Percentiles rank a stretch among this genome's conserved stretches.
Evolutionary conservation across 2,888 invertebrate genomes (phyloP).

Genomic region (Brachypalpus laphriformis): DNA sequence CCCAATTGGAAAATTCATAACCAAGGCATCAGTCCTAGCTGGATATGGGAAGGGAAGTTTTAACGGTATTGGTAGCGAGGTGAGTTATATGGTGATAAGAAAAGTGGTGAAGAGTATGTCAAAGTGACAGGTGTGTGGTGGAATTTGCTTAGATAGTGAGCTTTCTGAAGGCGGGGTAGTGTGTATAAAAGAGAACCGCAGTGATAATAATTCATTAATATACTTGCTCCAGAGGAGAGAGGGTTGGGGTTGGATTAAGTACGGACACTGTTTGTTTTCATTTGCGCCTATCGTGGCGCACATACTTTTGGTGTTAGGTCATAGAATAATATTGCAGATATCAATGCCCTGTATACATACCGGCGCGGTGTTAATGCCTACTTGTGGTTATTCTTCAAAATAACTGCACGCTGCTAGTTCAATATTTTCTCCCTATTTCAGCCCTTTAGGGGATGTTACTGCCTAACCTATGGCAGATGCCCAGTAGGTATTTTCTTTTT

Average conservation of each 20-base stretch:
- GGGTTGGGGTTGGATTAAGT: neutral
- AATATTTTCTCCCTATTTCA: too few species aligned
- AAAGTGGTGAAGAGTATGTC: constrained; percentile 30
- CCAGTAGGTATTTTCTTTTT: too few species aligned
- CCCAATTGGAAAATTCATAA: constrained; percentile 51
- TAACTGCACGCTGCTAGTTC: too few species aligned
- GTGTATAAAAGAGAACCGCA: neutral
- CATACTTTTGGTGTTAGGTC: constrained; percentile 12
- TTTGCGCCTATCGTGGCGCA: neutral
- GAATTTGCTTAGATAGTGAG: neutral
- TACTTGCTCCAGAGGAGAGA: neutral
- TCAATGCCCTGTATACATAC: constrained; percentile 8
- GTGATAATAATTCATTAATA: constrained; percentile 38
- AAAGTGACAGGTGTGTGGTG: constrained; percentile 62
- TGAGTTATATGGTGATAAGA: constrained; percentile 54
- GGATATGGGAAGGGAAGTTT: constrained; percentile 30
- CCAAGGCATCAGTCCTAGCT: constrained; percentile 7
- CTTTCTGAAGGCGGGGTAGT: constrained; percentile 15
- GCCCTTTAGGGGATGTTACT: too few species aligned
- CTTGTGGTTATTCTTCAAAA: neutral
- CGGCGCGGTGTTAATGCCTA: neutral
- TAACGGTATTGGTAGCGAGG: constrained; percentile 9
- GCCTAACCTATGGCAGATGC: too few species aligned
- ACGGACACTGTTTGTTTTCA: neutral
- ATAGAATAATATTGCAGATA: neutral